A percentile compares a stretch with the other conserved stretches of the same genome.
Conservation (phyloP, 2,888 invertebrate genomes). For the Hirtodrosophila alboralis region DNA sequence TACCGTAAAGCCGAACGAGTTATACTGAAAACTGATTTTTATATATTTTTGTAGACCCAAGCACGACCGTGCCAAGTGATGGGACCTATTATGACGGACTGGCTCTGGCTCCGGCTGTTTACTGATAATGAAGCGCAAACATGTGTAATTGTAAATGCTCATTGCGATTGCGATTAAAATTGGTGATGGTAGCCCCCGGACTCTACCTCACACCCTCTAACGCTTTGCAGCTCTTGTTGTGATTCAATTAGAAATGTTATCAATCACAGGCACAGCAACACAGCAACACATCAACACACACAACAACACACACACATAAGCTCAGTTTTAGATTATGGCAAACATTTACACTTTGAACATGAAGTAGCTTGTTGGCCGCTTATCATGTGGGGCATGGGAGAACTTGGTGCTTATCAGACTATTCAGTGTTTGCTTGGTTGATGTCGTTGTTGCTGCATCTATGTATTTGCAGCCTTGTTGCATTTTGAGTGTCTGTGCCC, state of each 20-base stretch:
- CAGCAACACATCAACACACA: conserved; percentile 17
- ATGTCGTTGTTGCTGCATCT: conserved; percentile 4
- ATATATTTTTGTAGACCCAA: conserved; percentile 31
- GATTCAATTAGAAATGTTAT: conserved; percentile 70
- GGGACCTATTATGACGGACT: conserved; percentile 18
- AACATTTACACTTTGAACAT: conserved; percentile 53
- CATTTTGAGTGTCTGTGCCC: background rate
- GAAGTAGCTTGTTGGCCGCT: conserved; percentile 32
- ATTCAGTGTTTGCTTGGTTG: conserved; percentile 36
- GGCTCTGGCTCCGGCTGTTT: conserved; percentile 27
- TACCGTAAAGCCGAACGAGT: conserved; percentile 48
- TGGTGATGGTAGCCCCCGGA: conserved; percentile 22
- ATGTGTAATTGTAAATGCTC: conserved; percentile 71
- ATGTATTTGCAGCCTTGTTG: conserved; percentile 12
- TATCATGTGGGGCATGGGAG: conserved; percentile 63
- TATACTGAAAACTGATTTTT: conserved; percentile 57
- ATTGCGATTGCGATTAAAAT: conserved; percentile 71
- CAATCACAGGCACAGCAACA: conserved; percentile 47
- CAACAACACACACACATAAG: conserved; percentile 15
- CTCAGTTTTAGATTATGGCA: conserved; percentile 50
- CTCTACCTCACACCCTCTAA: conserved; percentile 4
- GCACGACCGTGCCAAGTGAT: conserved; percentile 43
- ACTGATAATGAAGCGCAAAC: conserved; percentile 67
- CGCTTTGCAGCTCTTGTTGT: conserved; percentile 42
- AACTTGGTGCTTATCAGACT: conserved; percentile 50